Percentiles rank a stretch among this genome's conserved stretches.
Conservation (phyloP, 2,888 invertebrate species). For the Chymomyza amoena region DNA sequence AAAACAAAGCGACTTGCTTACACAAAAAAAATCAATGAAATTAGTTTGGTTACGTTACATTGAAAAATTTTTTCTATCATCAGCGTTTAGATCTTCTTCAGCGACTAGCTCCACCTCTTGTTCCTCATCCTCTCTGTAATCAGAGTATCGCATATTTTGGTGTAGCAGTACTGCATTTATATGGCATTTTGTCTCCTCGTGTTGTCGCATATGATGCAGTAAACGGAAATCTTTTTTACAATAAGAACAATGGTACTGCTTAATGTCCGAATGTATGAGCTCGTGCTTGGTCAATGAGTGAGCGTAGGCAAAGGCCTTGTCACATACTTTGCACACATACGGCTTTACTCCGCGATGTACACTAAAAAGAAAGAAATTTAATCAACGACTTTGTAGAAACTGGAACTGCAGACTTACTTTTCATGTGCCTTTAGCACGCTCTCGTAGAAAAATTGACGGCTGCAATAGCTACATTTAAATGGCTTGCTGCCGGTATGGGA, state of each 20-base stretch:
- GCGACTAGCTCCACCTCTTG: slow-evolving; percentile 43
- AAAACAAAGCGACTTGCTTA: not conserved
- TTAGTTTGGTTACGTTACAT: not conserved
- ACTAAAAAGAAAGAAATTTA: slow-evolving; percentile 27
- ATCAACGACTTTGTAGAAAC: not conserved
- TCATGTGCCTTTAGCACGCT: slow-evolving; percentile 76
- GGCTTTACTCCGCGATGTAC: slow-evolving; percentile 75
- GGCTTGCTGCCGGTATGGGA: slow-evolving; percentile 75
- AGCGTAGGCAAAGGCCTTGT: slow-evolving; percentile 73
- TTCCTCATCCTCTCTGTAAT: slow-evolving; percentile 24
- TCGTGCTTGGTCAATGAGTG: slow-evolving; percentile 75
- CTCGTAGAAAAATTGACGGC: slow-evolving; percentile 74
- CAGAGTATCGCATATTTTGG: slow-evolving; percentile 39
- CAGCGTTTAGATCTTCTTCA: slow-evolving; percentile 29
- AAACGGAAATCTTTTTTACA: slow-evolving; percentile 76
- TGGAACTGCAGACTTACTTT: slow-evolving; percentile 54
- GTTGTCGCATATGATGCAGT: slow-evolving; percentile 76
- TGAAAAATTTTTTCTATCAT: not conserved
- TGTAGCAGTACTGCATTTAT: slow-evolving; percentile 69
- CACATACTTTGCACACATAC: slow-evolving; percentile 71
- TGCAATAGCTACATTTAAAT: slow-evolving; percentile 72
- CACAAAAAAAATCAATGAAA: not conserved
- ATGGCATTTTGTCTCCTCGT: slow-evolving; percentile 75
- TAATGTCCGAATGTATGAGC: slow-evolving; percentile 75
- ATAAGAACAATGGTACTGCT: slow-evolving; percentile 73